Percentiles rank a stretch among this genome's conserved stretches.
These are phyloP conservation scores for Lycopodina hypogea DNA, from an alignment of 37 sponge, comb jelly and placozoan species.

Conservation along the genomic window DNA sequence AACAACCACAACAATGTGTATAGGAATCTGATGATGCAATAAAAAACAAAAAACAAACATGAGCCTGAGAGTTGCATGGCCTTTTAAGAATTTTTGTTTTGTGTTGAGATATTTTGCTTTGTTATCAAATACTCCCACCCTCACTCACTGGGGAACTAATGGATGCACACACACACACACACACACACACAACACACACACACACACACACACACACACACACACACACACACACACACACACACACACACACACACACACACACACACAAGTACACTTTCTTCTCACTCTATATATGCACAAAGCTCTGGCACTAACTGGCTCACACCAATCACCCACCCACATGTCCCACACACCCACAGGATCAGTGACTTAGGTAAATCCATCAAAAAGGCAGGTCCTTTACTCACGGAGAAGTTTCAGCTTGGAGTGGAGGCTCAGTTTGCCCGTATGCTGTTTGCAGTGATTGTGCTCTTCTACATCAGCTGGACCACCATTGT, in stretches of 20 bases:
- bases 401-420: constrained; percentile 58
- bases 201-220: neutral
- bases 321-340: neutral
- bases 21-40: too few species aligned
- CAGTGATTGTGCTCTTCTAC: constrained; percentile 64
- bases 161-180: constrained; percentile 8
- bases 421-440: constrained; percentile 75
- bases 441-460: constrained; percentile 77
- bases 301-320: neutral
- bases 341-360: constrained; percentile 5
- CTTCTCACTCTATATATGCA: neutral
- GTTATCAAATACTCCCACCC: neutral
- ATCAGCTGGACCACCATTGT: constrained; percentile 71
- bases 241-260: neutral
- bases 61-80: too few species aligned
- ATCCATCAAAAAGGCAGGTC: constrained; percentile 54
- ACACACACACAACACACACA: constrained; percentile 1
- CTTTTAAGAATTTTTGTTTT: too few species aligned
- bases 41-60: too few species aligned
- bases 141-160: neutral
- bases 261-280: neutral
- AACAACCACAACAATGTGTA: too few species aligned
- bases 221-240: constrained; percentile 3
- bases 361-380: constrained; percentile 56
- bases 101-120: too few species aligned